Percentiles rank a stretch among this genome's conserved stretches.
These are phyloP conservation scores for Hesperia comma DNA, from an alignment of 2,888 invertebrate genomes.

Conservation along the genomic window DNA sequence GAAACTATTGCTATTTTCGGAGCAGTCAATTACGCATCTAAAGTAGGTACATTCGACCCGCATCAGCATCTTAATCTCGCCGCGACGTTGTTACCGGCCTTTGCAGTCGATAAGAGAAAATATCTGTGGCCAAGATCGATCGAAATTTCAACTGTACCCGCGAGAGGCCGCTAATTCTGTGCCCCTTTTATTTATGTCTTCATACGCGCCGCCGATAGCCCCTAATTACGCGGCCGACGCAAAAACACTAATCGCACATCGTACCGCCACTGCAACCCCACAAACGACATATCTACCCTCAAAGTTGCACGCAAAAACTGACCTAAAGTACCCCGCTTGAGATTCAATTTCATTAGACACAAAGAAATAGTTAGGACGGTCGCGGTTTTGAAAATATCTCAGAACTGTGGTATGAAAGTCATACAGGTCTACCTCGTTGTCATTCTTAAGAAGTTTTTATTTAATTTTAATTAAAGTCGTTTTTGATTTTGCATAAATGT, in stretches of 20 bases:
- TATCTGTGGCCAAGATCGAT: constrained; percentile 61
- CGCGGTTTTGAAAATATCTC: constrained; percentile 36
- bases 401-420: constrained; percentile 45
- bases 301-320: background rate
- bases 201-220: constrained; percentile 81
- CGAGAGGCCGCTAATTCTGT: constrained; percentile 68
- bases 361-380: constrained; percentile 33
- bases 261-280: constrained; percentile 49
- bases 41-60: constrained; percentile 13
- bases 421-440: constrained; percentile 37
- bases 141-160: constrained; percentile 62
- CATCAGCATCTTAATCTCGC: constrained; percentile 23
- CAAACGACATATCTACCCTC: constrained; percentile 39
- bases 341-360: background rate
- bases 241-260: constrained; percentile 82
- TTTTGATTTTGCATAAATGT: constrained; percentile 22
- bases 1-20: constrained; percentile 11
- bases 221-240: constrained; percentile 78
- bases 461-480: constrained; percentile 34
- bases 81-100: constrained; percentile 22
- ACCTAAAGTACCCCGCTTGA: constrained; percentile 19
- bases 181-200: constrained; percentile 82
- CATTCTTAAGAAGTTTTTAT: constrained; percentile 44
- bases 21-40: constrained; percentile 32
- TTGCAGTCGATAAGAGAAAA: constrained; percentile 43